phyloP scores from a whole-genome alignment of 2,888 invertebrate species.

The Papilio protenor region DNA sequence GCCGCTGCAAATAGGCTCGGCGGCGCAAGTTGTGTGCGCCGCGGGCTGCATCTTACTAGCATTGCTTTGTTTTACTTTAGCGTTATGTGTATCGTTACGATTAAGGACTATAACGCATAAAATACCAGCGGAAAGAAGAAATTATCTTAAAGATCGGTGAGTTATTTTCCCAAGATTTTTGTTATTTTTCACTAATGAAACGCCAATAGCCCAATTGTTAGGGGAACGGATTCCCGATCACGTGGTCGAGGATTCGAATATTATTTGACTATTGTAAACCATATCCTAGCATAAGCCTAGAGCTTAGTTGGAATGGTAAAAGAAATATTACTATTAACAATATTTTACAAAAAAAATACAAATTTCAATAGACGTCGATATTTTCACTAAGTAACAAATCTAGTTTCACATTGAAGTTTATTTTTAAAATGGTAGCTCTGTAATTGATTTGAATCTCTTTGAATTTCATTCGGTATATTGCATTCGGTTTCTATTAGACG shows the following conservation, averaged over 20 bases:
- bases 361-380: neutral
- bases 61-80: conserved; percentile 87
- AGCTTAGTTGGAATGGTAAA: too few relatives aligned
- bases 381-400: neutral
- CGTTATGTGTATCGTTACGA: conserved; percentile 86
- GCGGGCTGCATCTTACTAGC: conserved; percentile 88
- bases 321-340: too few relatives aligned
- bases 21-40: conserved; percentile 86
- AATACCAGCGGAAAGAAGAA: conserved; percentile 84
- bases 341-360: too few relatives aligned
- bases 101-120: conserved; percentile 85
- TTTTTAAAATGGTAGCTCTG: neutral
- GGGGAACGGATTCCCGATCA: too few relatives aligned
- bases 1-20: conserved; percentile 80
- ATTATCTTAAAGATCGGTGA: conserved; percentile 83
- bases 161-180: conserved; percentile 41
- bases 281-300: too few relatives aligned
- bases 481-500: conserved; percentile 50
- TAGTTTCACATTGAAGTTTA: neutral
- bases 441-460: neutral
- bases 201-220: too few relatives aligned
- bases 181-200: too few relatives aligned
- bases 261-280: too few relatives aligned
- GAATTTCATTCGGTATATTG: neutral
- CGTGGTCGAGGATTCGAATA: too few relatives aligned